These are phyloP conservation scores for Ivindomyrus marchei DNA, from an alignment of 2,113 vertebrate species.

Conservation along the genomic window DNA sequence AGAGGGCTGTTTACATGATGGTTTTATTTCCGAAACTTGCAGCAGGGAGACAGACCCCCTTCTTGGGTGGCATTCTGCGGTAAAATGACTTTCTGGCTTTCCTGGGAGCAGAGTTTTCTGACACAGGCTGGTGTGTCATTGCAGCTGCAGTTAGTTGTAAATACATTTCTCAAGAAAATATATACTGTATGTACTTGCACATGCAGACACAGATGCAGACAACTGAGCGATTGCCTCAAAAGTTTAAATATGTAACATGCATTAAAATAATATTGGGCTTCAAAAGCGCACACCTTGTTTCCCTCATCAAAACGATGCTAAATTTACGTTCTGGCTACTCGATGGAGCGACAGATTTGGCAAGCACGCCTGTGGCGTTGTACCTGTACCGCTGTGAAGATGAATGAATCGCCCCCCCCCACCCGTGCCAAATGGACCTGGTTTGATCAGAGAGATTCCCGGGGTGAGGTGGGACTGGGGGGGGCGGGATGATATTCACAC, in stretches of 20 bases:
- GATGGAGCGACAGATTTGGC: conserved; percentile 39
- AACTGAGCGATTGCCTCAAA: neutral
- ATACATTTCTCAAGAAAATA: neutral
- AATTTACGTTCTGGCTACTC: conserved; percentile 34
- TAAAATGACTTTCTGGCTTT: neutral
- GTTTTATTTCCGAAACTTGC: conserved; percentile 34
- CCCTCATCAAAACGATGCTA: conserved; percentile 15
- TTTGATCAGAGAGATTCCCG: conserved; percentile 44
- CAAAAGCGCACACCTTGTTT: neutral
- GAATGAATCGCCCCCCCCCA: conserved; percentile 34
- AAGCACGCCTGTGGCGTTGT: conserved; percentile 26
- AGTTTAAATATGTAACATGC: neutral
- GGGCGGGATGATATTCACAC: neutral
- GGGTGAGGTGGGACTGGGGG: neutral
- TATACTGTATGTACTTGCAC: neutral
- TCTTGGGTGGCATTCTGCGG: neutral
- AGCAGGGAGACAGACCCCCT: neutral
- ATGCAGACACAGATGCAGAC: neutral
- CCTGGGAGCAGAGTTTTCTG: neutral
- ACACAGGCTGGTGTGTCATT: neutral
- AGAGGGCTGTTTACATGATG: conserved; percentile 23
- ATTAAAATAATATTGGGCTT: neutral
- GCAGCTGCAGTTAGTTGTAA: neutral
- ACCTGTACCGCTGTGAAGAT: conserved; percentile 34
- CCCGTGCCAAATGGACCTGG: conserved; percentile 49